Conservation (phyloP, 2,113 vertebrate species). For the Monarcha castaneiventris region DNA sequence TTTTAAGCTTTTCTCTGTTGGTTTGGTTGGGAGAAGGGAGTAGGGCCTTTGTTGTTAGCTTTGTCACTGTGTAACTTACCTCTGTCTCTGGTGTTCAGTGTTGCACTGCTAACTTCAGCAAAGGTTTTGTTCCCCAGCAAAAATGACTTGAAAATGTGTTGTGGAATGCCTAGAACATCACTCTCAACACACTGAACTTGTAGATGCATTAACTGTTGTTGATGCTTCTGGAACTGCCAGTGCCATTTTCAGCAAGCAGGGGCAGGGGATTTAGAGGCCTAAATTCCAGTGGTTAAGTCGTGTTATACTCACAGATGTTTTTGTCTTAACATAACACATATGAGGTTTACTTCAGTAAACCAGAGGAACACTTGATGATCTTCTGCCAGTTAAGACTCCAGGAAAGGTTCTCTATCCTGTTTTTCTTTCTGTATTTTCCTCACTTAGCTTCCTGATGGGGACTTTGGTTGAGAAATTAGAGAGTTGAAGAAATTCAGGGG, state of each 20-base stretch:
- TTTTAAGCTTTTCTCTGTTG: not conserved
- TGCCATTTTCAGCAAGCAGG: not conserved
- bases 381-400: not conserved
- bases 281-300: not conserved
- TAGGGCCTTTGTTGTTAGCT: not conserved
- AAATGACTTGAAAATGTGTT: not conserved
- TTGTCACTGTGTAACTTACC: not conserved
- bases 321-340: not conserved
- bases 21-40: not conserved
- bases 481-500: not conserved
- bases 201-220: not conserved
- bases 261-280: not conserved
- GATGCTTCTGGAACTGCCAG: not conserved
- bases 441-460: not conserved
- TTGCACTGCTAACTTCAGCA: not conserved
- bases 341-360: not conserved
- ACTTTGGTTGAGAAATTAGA: not conserved
- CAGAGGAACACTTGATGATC: not conserved
- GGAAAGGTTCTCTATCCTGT: not conserved
- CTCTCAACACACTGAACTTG: not conserved
- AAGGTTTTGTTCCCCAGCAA: not conserved
- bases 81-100: not conserved
- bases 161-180: not conserved
- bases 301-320: not conserved
- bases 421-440: not conserved